Evolutionary conservation across 2,797 vertebrate genomes (phyloP).

Genomic region (Sebastes wilsoni): DNA sequence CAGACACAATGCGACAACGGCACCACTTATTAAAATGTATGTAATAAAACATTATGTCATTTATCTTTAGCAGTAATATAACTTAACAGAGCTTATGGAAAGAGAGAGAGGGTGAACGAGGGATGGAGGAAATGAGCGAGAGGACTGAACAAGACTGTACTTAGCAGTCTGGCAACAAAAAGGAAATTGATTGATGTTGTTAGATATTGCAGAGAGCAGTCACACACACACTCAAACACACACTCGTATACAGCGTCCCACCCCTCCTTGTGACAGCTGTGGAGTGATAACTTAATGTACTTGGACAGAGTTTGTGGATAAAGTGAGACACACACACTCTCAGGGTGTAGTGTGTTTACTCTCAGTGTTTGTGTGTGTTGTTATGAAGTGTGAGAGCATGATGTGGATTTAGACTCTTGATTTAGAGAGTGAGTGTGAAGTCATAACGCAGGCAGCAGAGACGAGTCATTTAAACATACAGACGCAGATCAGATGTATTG

Average conservation of each 20-base stretch:
- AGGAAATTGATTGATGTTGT: conserved; percentile 53
- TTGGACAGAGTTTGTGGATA: conserved; percentile 32
- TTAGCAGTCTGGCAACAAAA: conserved; percentile 37
- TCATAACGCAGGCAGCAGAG: conserved; percentile 3
- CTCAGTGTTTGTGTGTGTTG: conserved; percentile 39
- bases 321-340: conserved; percentile 31
- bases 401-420: conserved; percentile 44
- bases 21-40: neutral
- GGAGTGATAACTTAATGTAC: conserved; percentile 50
- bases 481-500: neutral
- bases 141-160: conserved; percentile 20
- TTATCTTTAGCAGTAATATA: neutral
- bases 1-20: too few species aligned
- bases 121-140: conserved; percentile 21
- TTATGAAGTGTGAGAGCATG: conserved; percentile 47
- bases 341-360: conserved; percentile 39
- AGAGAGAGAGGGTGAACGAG: neutral
- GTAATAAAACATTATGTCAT: neutral
- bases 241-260: neutral
- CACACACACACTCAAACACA: neutral
- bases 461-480: neutral
- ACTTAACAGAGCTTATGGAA: neutral
- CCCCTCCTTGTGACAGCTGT: conserved; percentile 27
- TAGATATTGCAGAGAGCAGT: conserved; percentile 45
- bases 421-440: conserved; percentile 38